A percentile compares a stretch with the other conserved stretches of the same genome.
Conservation (phyloP, 2,888 invertebrate genomes). For the Euzophera pinguis region DNA sequence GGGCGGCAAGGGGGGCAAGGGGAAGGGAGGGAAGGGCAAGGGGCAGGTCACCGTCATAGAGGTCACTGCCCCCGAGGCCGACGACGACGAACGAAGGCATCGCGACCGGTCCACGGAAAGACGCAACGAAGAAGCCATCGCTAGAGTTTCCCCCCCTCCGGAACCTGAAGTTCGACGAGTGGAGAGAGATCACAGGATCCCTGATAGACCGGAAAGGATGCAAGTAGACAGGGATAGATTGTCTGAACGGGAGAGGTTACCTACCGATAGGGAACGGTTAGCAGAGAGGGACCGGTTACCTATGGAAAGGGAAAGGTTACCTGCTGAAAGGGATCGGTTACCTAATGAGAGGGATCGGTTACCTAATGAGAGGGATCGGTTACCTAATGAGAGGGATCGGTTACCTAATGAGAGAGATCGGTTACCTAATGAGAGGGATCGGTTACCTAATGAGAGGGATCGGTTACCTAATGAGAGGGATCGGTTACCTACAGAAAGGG, state of each 20-base stretch:
- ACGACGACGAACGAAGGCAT: slow-evolving; percentile 65
- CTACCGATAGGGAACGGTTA: background rate
- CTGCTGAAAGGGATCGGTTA: background rate
- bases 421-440: slow-evolving; percentile 31
- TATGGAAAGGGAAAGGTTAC: background rate
- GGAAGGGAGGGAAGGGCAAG: slow-evolving; percentile 85
- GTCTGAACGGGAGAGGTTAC: background rate
- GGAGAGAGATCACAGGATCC: background rate
- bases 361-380: slow-evolving; percentile 13
- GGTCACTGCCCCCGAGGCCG: slow-evolving; percentile 58
- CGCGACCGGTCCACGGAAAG: slow-evolving; percentile 53
- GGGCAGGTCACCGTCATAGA: slow-evolving; percentile 87
- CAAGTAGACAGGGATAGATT: background rate
- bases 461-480: slow-evolving; percentile 13
- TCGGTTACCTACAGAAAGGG: slow-evolving; percentile 9
- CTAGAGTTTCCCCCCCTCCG: slow-evolving; percentile 55
- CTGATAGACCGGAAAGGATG: background rate
- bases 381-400: background rate
- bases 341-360: slow-evolving; percentile 12
- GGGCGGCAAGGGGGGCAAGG: slow-evolving; percentile 86
- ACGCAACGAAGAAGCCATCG: slow-evolving; percentile 58
- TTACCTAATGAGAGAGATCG: slow-evolving; percentile 28
- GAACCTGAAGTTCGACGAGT: slow-evolving; percentile 36
- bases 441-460: slow-evolving; percentile 27
- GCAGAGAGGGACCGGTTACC: background rate